Conservation (phyloP, 2,113 vertebrate species). For the Dromas ardeola region DNA sequence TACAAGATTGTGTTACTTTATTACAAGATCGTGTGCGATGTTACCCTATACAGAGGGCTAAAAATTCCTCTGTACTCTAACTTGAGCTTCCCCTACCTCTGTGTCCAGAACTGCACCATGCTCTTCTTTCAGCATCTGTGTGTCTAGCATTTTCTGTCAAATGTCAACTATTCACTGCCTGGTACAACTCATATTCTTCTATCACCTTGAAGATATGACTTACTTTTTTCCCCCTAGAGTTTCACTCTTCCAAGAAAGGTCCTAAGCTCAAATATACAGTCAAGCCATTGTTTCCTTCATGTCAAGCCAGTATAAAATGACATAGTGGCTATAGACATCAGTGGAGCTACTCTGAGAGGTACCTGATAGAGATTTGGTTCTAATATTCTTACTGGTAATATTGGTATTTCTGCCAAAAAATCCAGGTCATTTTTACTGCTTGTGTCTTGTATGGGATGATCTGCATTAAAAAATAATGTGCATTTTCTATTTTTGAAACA, state of each 20-base stretch:
- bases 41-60: neutral
- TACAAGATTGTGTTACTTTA: neutral
- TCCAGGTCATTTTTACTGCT: neutral
- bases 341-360: neutral
- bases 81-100: neutral
- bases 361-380: neutral
- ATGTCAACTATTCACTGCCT: neutral
- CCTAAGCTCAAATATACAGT: neutral
- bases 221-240: neutral
- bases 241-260: neutral
- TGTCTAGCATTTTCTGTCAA: neutral
- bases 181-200: neutral
- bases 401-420: neutral
- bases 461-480: neutral
- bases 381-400: neutral
- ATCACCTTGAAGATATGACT: neutral
- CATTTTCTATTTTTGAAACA: neutral
- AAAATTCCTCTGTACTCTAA: neutral
- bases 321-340: neutral
- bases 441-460: neutral
- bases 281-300: neutral
- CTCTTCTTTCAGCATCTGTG: neutral
- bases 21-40: neutral
- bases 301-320: neutral
- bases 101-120: accelerated